Evolutionary conservation across 2,888 invertebrate species (phyloP), one percentile per base, ranked within the genome.

Genomic region (Temnothorax rugatulus): DNA sequence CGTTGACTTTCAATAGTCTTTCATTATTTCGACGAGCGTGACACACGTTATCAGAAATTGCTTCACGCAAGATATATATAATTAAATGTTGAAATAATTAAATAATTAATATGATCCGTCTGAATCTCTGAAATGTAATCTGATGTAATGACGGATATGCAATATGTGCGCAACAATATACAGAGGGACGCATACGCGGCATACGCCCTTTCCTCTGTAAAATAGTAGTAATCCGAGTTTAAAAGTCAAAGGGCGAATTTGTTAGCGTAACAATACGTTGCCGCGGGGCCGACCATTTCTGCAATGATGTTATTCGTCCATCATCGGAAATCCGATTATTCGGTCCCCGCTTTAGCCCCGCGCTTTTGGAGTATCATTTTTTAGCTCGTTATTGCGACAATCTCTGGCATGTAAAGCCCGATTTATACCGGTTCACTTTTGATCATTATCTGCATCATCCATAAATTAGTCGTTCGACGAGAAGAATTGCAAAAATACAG

Each of bases 251-350:
- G 47, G 25, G 57, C 44, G 47, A 79, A 69, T 79, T 79, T 69
- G 69, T 79, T 69, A 69, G 44, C 54, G 79, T 71, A 79, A 79
- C 79, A 79, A 71, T 79, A 69, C 57, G 38, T 69, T 18, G 79
- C 79, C 59, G 59, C 52, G 34, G 47, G 79, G 59, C 18, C 18
- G 21, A 38, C 69, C 52, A 79, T 69, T 79, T 79, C 59, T 79
- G 69, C 79, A 71, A 79, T 71, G 69, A 79, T 71, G 79, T 69
- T 79, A 79, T 69, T 69, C 59, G 79, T 79, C 59, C 79, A 79
- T 79, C 69, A 79, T 79, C 79, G 79, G 69, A 79, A 79, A 79
- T 79, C 79, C 79, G 69, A 71, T 79, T 79, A 79, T 41, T 59
- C 69, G 44, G 29, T 69, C 13, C 4, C 2, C 34, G 68, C 34